A percentile compares a stretch with the other conserved stretches of the same genome.
Evolutionary conservation across 2,797 vertebrate species (phyloP).

Genomic region (Hipposideros larvatus): DNA sequence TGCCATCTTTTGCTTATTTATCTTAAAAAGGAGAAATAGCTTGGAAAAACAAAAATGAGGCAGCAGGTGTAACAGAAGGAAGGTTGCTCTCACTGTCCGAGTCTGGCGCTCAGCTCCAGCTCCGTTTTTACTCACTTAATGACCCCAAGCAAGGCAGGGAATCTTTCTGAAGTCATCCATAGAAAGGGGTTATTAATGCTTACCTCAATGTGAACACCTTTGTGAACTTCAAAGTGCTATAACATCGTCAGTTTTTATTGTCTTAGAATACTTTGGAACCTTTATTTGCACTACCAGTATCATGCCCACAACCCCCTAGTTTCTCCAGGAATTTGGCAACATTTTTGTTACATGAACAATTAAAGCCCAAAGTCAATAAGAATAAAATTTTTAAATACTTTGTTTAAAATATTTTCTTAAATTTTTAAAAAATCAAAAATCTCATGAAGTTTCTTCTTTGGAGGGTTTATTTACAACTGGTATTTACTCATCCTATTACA

Average conservation of each 20-base stretch:
- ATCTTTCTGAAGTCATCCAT: neutral
- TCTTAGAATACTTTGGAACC: neutral
- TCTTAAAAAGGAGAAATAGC: neutral
- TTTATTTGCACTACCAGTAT: neutral
- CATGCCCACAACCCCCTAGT: neutral
- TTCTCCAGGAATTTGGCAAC: neutral
- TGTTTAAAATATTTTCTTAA: constrained; percentile 33
- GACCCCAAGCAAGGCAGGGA: neutral
- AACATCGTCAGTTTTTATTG: neutral
- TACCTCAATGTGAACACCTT: neutral
- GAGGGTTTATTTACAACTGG: neutral
- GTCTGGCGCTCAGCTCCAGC: neutral
- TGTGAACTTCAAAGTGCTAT: neutral
- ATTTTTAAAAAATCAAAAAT: neutral
- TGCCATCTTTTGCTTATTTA: neutral
- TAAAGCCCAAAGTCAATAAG: neutral
- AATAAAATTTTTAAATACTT: constrained; percentile 25
- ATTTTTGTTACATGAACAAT: neutral
- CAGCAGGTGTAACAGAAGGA: neutral
- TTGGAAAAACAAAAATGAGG: neutral
- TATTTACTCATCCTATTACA: neutral
- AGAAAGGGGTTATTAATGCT: neutral
- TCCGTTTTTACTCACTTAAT: neutral
- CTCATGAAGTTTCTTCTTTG: constrained; percentile 24
- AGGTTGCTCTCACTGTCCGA: neutral